Evolutionary conservation across 2,797 vertebrate genomes (phyloP), one percentile per base, ranked within the genome.

Genomic region (Micromesistius poutassou): DNA sequence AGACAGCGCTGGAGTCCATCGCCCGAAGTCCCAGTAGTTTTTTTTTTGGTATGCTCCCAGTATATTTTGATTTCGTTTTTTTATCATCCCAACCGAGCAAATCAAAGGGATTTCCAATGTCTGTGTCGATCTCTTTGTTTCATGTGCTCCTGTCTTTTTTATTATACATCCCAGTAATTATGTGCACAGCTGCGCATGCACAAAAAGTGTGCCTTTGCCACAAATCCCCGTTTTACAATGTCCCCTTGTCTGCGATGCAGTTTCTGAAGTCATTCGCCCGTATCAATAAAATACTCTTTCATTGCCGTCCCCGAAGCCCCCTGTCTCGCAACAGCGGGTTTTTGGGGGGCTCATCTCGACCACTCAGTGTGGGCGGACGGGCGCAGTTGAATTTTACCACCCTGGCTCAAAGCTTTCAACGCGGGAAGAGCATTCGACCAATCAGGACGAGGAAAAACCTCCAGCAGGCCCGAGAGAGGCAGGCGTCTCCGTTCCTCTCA

Each of bases 251-350:
- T 79, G 74, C 73, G 38, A 78, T 74, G 14, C 25, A 70, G 74
- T 4, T 19, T 83, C 78, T 73, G 74, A 91, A 88, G 82, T 74
- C 85, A 74, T 74, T 19, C 19, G 72, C 80, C 76, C 75, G 66
- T 70, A 75, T 78, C 74, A 46, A 75, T 85, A 85, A 84, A 87
- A 84, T 70, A 77, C 40, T 30, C 76, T 86, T 86, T 70, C 42
- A 22, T n/a, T 30, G 46, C 78, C 85, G 74, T 87, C 72, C 82
- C 81, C 38, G 3, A 85, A 84, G 77, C 79, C 80, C 80, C 89
- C 85, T 77, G 71, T 68, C 62, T 68, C 76, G 85, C 87, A 92
- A 93, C 91, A 93, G 91, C 91, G 86, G 85, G 87, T 87, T 86
- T 93, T 92, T 62, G 16, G 55, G 46, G 46, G 55, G 9, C 8